phyloP scores from a whole-genome alignment of 2,113 vertebrate genomes.

The Cyanoramphus novaezelandiae region DNA sequence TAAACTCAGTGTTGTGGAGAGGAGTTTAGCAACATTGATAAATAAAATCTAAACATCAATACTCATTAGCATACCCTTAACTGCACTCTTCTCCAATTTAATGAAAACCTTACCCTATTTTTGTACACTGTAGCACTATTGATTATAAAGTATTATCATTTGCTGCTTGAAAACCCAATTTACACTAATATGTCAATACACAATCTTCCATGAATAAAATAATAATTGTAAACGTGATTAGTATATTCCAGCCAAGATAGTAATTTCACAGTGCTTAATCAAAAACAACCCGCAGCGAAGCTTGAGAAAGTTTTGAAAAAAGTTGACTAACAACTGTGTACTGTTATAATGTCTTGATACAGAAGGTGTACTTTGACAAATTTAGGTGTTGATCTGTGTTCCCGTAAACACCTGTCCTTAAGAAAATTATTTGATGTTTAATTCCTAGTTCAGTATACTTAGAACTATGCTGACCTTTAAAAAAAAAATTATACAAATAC shows the following conservation, averaged over 20 bases:
- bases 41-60: conserved; percentile 87
- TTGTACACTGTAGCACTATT: conserved; percentile 72
- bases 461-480: neutral
- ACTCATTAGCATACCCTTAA: conserved; percentile 87
- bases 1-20: conserved; percentile 73
- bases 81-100: conserved; percentile 76
- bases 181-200: conserved; percentile 26
- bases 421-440: neutral
- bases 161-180: conserved; percentile 78
- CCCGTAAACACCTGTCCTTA: neutral
- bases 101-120: conserved; percentile 77
- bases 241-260: conserved; percentile 21
- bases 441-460: neutral
- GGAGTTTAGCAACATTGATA: conserved; percentile 83
- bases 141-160: conserved; percentile 80
- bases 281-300: neutral
- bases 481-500: neutral
- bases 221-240: conserved; percentile 44
- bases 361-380: neutral
- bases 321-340: neutral
- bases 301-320: neutral
- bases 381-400: neutral
- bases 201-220: neutral
- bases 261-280: conserved; percentile 20
- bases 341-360: neutral